Percentiles rank a stretch among this genome's conserved stretches.
Evolutionary conservation across 1,140 invertebrate genomes (phyloP).

Genomic region (Heliconius congener): DNA sequence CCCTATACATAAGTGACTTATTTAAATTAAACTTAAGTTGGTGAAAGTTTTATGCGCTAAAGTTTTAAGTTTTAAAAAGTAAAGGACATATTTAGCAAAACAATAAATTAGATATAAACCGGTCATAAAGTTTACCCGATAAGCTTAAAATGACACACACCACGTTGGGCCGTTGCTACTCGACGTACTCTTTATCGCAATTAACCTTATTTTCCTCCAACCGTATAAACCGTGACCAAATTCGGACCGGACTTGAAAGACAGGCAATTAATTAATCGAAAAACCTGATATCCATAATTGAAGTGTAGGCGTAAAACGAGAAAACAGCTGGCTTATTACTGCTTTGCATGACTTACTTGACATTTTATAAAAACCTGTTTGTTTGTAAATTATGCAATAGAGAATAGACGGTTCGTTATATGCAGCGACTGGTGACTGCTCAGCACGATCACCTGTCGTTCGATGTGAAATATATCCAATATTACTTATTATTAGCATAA

Average conservation of each 20-base stretch:
- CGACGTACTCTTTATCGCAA: slow-evolving; percentile 39
- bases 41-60: neutral
- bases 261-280: slow-evolving; percentile 59
- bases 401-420: slow-evolving; percentile 64
- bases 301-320: slow-evolving; percentile 57
- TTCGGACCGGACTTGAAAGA: slow-evolving; percentile 47
- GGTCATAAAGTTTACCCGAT: slow-evolving; percentile 31
- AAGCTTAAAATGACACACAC: slow-evolving; percentile 32
- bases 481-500: slow-evolving; percentile 23
- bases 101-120: slow-evolving; percentile 18
- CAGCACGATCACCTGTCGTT: slow-evolving; percentile 67
- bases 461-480: slow-evolving; percentile 54
- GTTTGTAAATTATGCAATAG: slow-evolving; percentile 74
- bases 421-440: slow-evolving; percentile 49
- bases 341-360: slow-evolving; percentile 61
- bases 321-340: slow-evolving; percentile 64
- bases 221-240: slow-evolving; percentile 44
- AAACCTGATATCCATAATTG: slow-evolving; percentile 58
- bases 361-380: slow-evolving; percentile 73
- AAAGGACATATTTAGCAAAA: neutral
- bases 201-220: slow-evolving; percentile 47
- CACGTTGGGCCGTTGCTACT: slow-evolving; percentile 24
- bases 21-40: neutral
- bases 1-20: neutral
- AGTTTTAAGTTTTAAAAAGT: neutral